These are phyloP conservation scores for Coturnix japonica DNA, from an alignment of 2,113 vertebrate species.

Conservation along the genomic window DNA sequence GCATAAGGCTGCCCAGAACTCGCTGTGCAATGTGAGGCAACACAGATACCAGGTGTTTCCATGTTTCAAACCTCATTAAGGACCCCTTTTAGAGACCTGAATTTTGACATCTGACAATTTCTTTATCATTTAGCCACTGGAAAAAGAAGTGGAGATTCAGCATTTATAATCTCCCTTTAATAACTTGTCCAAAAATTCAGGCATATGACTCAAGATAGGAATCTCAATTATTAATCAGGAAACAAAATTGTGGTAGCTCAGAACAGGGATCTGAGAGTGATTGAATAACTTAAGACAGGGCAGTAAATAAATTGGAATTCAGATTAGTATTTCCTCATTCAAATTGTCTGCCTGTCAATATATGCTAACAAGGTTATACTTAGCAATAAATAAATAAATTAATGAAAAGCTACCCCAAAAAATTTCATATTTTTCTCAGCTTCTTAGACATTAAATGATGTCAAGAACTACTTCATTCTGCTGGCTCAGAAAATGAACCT, in stretches of 20 bases:
- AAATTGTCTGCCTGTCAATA: neutral
- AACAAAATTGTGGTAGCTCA: neutral
- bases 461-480: neutral
- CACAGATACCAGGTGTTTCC: neutral
- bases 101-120: neutral
- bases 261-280: neutral
- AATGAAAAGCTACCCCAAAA: neutral
- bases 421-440: neutral
- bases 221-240: neutral
- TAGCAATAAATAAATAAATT: neutral
- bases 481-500: neutral
- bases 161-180: neutral
- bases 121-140: neutral
- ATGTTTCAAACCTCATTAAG: neutral
- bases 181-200: neutral
- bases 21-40: neutral
- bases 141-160: neutral
- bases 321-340: neutral
- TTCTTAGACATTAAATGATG: neutral
- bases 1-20: rapidly evolving
- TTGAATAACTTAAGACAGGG: neutral
- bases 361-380: neutral
- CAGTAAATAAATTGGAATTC: neutral
- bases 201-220: neutral
- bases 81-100: neutral